Conservation (phyloP, 2,113 vertebrate species). For the Mesoclemmys tuberculata region DNA sequence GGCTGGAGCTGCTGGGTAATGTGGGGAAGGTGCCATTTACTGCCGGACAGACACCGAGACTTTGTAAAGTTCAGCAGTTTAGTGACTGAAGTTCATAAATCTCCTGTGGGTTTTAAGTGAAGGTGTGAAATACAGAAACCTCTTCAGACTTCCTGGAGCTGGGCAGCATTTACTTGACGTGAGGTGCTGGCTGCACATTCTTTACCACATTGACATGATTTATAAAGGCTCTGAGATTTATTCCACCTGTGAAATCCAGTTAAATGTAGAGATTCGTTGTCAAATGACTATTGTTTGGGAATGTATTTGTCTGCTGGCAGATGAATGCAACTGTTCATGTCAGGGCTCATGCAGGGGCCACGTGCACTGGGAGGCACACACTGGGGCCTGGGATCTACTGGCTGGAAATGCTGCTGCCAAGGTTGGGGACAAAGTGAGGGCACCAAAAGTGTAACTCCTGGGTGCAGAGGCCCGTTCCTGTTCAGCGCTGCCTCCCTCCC, state of each 20-base stretch:
- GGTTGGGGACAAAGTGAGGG: rapidly evolving
- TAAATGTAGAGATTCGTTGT: conserved; percentile 37
- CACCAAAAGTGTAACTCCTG: background rate
- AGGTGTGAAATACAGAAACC: conserved; percentile 49
- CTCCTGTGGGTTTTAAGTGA: background rate
- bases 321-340: background rate
- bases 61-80: background rate
- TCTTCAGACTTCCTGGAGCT: background rate
- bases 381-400: background rate
- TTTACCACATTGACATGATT: conserved; percentile 35
- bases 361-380: background rate
- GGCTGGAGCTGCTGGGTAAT: rapidly evolving
- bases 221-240: conserved; percentile 45
- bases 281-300: conserved; percentile 52
- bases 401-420: background rate
- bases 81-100: background rate
- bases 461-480: too few relatives aligned
- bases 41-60: background rate
- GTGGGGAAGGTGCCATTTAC: background rate
- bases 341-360: rapidly evolving
- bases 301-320: conserved; percentile 60
- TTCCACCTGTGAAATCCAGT: conserved; percentile 33
- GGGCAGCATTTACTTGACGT: conserved; percentile 22
- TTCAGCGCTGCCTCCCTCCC: background rate
- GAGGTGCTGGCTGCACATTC: conserved; percentile 19